Conservation (phyloP, 2,888 invertebrate genomes). For the Lasioglossum oenotherae region DNA sequence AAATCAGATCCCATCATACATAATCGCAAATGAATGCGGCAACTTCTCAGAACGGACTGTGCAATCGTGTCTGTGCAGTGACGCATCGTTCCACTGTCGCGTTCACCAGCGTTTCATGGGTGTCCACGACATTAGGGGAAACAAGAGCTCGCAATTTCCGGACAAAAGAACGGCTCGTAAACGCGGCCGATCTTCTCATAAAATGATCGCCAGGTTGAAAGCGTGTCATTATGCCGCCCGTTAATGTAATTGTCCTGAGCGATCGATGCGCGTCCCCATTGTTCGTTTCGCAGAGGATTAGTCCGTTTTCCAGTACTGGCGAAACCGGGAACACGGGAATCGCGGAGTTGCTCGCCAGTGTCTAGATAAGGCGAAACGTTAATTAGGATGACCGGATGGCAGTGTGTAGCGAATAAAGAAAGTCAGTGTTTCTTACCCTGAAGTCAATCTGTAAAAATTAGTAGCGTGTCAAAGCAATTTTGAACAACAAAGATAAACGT, state of each 20-base stretch:
- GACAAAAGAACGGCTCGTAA: slow-evolving; percentile 8
- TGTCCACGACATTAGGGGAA: neutral
- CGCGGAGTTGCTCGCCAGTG: neutral
- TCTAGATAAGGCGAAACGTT: neutral
- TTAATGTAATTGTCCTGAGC: slow-evolving; percentile 41
- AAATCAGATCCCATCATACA: neutral
- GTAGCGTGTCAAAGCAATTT: too few relatives aligned
- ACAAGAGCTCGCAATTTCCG: neutral
- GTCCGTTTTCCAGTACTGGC: neutral
- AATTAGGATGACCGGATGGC: neutral
- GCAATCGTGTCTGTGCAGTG: neutral
- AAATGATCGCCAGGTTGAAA: slow-evolving; percentile 30
- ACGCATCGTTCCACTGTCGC: neutral
- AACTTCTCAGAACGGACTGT: neutral
- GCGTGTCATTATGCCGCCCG: slow-evolving; percentile 36
- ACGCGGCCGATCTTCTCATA: slow-evolving; percentile 6
- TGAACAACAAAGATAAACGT: neutral
- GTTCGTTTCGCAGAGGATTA: neutral
- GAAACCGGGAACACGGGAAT: neutral
- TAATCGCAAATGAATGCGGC: neutral
- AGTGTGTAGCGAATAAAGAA: neutral
- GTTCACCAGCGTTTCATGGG: neutral
- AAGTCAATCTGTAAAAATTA: too few relatives aligned
- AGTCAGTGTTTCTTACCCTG: neutral
- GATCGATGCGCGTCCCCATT: slow-evolving; percentile 28